Evolutionary conservation across 2,888 invertebrate species (phyloP).

Genomic region (Mactromeris polynyma): DNA sequence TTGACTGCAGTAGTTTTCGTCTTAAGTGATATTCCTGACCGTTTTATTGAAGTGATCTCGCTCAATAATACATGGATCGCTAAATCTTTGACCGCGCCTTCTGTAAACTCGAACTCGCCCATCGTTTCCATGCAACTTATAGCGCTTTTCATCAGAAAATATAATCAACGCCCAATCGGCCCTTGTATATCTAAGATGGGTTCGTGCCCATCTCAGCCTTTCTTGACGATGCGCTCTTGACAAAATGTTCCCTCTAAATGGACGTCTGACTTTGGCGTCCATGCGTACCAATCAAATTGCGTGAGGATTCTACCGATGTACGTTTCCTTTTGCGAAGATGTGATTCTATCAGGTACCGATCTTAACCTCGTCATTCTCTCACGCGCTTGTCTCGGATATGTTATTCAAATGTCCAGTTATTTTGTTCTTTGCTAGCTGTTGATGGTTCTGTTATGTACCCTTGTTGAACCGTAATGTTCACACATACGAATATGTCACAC

Average conservation of each 20-base stretch:
- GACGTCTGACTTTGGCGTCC: background rate
- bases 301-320: background rate
- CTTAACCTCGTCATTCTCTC: slow-evolving; percentile 23
- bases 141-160: background rate
- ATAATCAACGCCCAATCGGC: background rate
- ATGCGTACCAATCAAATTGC: background rate
- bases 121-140: background rate
- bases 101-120: slow-evolving; percentile 30
- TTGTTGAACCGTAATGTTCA: too few species aligned
- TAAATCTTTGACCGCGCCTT: slow-evolving; percentile 37
- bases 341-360: slow-evolving; percentile 16
- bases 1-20: too few species aligned
- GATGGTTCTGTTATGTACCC: too few species aligned
- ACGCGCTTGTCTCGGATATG: slow-evolving; percentile 16
- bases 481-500: too few species aligned
- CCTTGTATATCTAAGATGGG: background rate
- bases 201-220: background rate
- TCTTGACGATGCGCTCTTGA: background rate
- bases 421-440: slow-evolving; percentile 20
- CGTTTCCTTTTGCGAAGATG: slow-evolving; percentile 5
- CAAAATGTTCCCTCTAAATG: background rate
- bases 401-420: slow-evolving; percentile 43
- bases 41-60: slow-evolving; percentile 47
- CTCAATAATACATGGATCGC: slow-evolving; percentile 34
- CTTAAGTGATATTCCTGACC: too few species aligned